Evolutionary conservation across 2,888 invertebrate genomes (phyloP), one percentile per base, ranked within the genome.

Genomic region (Diaperis boleti): DNA sequence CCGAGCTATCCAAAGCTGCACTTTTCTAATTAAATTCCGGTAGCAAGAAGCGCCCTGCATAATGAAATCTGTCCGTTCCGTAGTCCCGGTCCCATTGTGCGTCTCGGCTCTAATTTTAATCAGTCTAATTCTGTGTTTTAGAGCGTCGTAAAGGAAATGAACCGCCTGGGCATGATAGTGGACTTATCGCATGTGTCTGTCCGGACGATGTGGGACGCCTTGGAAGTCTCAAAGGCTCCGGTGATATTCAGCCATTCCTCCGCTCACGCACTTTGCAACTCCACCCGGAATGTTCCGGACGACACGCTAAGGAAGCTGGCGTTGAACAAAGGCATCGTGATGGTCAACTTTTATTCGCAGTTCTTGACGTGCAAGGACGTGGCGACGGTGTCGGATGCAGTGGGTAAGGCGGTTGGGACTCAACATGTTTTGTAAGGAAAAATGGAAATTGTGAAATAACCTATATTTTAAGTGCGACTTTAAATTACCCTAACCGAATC

Each of bases 211-310:
- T 85, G 88, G 44, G 92, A 92, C 78, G 91, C 92, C 13, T 82
- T 95, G 35, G 86, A 88, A 17, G 88, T 88, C 63, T 89, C 91
- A 22, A 88, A 89, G 74, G 92, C 94, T 8, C 94, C 94, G 10
- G 92, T 94, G 69, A 89, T 94, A 69, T 94, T 92, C 84, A 93
- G 92, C 39, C 94, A 94, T 79, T 93, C 94, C 6, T 91, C 91
- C 1, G 92, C 92, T 39, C 90, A 90, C 74, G 88, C 90, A 15
- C 82, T 93, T 2, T 94, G 94, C 83, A 90, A 92, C 76, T 90
- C 91, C 29, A 89, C 91, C 57, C 85, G 94, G 63, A 94, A 94
- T 80, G 92, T 93, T 14, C 91, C 90, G 54, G 93, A 94, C 79
- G 86, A 88, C 56, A 89, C 92, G 56, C 84, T 94, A 50, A 82